A percentile compares a stretch with the other conserved stretches of the same genome.
These are phyloP conservation scores for Syngnathus rostellatus DNA, from an alignment of 2,797 vertebrate species.

Conservation along the genomic window DNA sequence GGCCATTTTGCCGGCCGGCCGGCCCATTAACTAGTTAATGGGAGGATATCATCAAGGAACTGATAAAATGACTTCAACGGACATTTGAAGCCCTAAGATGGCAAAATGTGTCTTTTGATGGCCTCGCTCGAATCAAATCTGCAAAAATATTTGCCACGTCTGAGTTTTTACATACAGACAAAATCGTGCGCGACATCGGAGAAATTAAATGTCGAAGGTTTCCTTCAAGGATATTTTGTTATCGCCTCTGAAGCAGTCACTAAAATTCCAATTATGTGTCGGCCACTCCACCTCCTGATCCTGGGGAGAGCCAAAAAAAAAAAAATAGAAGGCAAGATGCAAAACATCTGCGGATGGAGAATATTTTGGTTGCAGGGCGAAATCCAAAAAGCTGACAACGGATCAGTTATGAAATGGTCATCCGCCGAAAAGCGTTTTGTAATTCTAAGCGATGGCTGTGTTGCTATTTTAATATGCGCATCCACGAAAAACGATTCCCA, in stretches of 20 bases:
- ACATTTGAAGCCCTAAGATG: not conserved
- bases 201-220: not conserved
- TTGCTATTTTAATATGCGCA: too few species aligned
- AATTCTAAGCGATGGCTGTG: too few species aligned
- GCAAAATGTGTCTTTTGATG: not conserved
- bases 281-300: constrained; percentile 1
- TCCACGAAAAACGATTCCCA: too few species aligned
- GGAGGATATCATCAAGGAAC: not conserved
- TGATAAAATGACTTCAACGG: not conserved
- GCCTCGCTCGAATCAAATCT: not conserved
- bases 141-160: not conserved
- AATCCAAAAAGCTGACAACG: too few species aligned
- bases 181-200: too few species aligned
- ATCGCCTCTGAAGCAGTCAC: constrained; percentile 1
- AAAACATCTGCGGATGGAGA: not conserved
- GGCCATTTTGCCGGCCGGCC: too few species aligned
- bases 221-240: not conserved
- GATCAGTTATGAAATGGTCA: too few species aligned
- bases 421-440: too few species aligned
- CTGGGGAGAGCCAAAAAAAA: not conserved
- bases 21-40: not conserved
- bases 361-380: too few species aligned
- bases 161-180: not conserved
- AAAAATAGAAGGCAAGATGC: not conserved
- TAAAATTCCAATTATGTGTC: not conserved